Conservation (phyloP, 2,797 vertebrate species). For the Otolemur crassicaudatus region DNA sequence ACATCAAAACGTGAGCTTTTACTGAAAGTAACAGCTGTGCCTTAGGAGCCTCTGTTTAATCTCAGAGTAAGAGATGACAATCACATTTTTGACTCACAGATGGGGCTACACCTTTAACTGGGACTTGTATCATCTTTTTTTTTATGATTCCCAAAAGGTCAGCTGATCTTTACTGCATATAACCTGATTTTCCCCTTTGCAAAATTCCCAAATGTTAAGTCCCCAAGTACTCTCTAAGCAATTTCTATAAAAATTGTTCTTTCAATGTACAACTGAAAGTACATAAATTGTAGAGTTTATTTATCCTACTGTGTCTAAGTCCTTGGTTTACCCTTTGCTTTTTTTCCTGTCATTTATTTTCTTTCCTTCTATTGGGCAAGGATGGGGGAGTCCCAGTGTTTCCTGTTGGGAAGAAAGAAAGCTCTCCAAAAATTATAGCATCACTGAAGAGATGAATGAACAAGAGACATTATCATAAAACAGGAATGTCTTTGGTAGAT, state of each 20-base stretch:
- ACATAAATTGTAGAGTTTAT: background rate
- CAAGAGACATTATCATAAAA: conserved; percentile 31
- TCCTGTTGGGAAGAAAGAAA: background rate
- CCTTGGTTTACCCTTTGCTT: background rate
- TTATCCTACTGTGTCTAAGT: background rate
- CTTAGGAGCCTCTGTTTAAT: conserved; percentile 49
- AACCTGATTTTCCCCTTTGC: conserved; percentile 27
- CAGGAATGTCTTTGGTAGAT: conserved; percentile 12
- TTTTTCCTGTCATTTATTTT: background rate
- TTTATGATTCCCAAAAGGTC: conserved; percentile 23
- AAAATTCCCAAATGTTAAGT: background rate
- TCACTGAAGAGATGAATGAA: conserved; percentile 11
- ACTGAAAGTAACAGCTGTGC: conserved; percentile 46
- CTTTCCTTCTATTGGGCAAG: background rate
- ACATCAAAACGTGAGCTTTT: conserved; percentile 57
- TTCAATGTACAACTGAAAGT: background rate
- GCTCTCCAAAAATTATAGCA: background rate
- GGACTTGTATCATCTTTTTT: conserved; percentile 38
- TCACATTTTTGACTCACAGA: conserved; percentile 52
- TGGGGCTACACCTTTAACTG: conserved; percentile 40
- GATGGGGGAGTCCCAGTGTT: background rate
- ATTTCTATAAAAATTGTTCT: conserved; percentile 38
- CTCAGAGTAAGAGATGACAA: conserved; percentile 34
- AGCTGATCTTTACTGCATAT: background rate
- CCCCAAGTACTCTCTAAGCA: background rate